Evolutionary conservation across 2,888 invertebrate genomes (phyloP).

Genomic region (Oscheius myriophilus): DNA sequence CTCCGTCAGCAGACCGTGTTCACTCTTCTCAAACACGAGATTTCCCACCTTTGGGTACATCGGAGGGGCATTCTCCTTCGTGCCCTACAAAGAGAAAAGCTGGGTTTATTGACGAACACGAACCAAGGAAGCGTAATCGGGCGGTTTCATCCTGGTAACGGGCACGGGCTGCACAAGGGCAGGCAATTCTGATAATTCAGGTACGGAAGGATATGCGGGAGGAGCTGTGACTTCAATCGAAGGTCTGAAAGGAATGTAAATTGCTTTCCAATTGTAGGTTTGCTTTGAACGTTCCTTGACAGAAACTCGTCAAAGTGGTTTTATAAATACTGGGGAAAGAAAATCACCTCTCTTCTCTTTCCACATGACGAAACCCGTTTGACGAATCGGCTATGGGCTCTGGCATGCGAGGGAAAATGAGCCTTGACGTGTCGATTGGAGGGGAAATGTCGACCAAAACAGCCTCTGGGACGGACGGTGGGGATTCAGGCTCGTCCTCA

Average conservation of each 20-base stretch:
- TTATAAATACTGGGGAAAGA: neutral
- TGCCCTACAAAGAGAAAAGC: conserved; percentile 1
- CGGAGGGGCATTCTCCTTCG: conserved; percentile 43
- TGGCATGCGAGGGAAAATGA: conserved; percentile 24
- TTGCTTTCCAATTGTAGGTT: too few relatives aligned
- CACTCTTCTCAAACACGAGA: conserved; percentile 69
- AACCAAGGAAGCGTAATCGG: conserved; percentile 10
- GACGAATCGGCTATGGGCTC: conserved; percentile 11
- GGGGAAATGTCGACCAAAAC: neutral
- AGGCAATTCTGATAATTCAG: conserved; percentile 13
- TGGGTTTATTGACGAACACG: neutral
- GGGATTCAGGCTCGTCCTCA: neutral
- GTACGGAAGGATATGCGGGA: conserved; percentile 25
- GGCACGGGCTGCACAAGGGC: neutral
- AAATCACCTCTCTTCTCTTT: neutral
- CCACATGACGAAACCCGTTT: neutral
- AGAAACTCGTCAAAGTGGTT: too few relatives aligned
- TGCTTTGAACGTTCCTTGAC: too few relatives aligned
- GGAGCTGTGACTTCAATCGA: conserved; percentile 1
- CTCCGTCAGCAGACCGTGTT: conserved; percentile 60
- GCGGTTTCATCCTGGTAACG: conserved; percentile 11
- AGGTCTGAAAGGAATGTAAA: neutral
- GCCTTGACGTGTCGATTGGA: conserved; percentile 13
- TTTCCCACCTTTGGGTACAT: conserved; percentile 43
- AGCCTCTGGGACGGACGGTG: neutral